These are phyloP conservation scores for Drosophila paranaensis DNA, from an alignment of 2,888 invertebrate genomes.

Conservation along the genomic window DNA sequence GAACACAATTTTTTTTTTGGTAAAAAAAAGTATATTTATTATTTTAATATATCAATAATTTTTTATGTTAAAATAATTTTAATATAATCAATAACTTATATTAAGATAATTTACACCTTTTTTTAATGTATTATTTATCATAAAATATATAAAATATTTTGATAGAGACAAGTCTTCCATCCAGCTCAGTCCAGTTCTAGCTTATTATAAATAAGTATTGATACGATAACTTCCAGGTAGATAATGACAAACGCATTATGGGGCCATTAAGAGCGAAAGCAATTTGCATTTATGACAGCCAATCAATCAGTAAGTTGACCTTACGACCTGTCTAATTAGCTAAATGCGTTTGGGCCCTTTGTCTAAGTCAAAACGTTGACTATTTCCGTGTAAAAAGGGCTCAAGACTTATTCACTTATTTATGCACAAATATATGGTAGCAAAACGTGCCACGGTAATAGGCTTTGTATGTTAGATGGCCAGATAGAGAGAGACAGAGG, in stretches of 20 bases:
- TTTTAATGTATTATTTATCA: too few relatives aligned
- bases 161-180: background rate
- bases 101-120: too few relatives aligned
- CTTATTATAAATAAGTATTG: background rate
- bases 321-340: slow-evolving; percentile 47
- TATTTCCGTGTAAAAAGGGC: slow-evolving; percentile 28
- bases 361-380: slow-evolving; percentile 5
- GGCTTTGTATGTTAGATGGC: background rate
- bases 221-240: background rate
- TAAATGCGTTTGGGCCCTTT: slow-evolving; percentile 40
- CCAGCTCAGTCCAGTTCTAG: too few relatives aligned
- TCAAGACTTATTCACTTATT: slow-evolving; percentile 51
- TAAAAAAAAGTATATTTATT: too few relatives aligned
- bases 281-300: slow-evolving; percentile 10
- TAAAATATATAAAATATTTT: background rate
- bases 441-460: slow-evolving; percentile 18
- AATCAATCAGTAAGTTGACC: slow-evolving; percentile 37
- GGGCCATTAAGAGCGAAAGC: slow-evolving; percentile 1
- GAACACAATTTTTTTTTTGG: too few relatives aligned
- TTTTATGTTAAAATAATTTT: too few relatives aligned
- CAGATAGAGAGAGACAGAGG: background rate
- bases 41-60: too few relatives aligned
- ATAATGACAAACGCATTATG: background rate
- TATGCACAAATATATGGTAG: slow-evolving; percentile 41
- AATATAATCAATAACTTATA: too few relatives aligned